Percentiles rank a stretch among this genome's conserved stretches.
phyloP scores from a whole-genome alignment of 2,113 vertebrate species.

The Pedetes capensis region DNA sequence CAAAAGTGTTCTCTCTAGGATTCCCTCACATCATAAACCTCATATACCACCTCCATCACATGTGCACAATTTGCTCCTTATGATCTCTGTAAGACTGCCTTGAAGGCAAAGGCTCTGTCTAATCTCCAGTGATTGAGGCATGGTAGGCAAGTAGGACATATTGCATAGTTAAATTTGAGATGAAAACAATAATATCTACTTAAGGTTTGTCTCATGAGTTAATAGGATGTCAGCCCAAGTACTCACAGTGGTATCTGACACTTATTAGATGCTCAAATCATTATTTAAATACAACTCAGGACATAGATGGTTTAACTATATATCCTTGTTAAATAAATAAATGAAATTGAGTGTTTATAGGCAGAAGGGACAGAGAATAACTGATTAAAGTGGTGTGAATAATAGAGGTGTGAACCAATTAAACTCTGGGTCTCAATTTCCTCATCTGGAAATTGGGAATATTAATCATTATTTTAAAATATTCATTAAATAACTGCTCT shows the following conservation, averaged over 20 bases:
- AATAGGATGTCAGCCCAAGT: background rate
- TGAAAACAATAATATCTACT: background rate
- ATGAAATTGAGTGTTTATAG: background rate
- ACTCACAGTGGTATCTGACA: background rate
- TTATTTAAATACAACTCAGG: background rate
- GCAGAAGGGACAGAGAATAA: background rate
- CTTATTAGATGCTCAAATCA: background rate
- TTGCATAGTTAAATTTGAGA: background rate
- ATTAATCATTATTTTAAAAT: background rate
- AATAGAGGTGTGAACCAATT: background rate
- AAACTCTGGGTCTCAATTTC: background rate
- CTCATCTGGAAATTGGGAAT: background rate
- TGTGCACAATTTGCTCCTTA: background rate
- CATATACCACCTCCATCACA: background rate
- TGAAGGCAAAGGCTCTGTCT: background rate
- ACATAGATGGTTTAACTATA: background rate
- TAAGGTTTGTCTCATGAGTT: background rate
- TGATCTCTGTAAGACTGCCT: background rate
- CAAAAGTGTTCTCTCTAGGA: background rate
- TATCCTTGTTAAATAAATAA: background rate
- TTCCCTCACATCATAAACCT: background rate
- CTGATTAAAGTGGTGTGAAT: background rate
- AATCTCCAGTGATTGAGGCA: background rate
- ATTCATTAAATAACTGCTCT: background rate
- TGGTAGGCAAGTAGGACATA: background rate